phyloP scores from a whole-genome alignment of 2,113 vertebrate species.

The Pelecanoides urinatrix region DNA sequence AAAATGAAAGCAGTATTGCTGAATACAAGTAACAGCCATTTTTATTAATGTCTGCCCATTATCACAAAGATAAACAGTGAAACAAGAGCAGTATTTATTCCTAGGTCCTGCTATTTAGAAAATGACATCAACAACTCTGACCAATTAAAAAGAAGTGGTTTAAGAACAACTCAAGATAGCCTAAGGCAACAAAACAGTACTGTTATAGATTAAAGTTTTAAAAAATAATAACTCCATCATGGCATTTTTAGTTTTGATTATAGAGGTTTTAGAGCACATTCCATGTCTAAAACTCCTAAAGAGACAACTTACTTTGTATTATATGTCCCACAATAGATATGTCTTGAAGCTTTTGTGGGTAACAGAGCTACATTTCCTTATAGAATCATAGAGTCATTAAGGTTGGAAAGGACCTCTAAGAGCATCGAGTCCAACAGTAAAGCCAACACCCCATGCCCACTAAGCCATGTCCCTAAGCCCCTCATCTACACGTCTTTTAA shows the following conservation, averaged over 20 bases:
- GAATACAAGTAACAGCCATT: background rate
- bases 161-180: background rate
- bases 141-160: background rate
- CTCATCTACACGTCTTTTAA: too few species aligned
- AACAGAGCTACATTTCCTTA: background rate
- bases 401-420: too few species aligned
- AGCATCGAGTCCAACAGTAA: too few species aligned
- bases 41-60: background rate
- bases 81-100: background rate
- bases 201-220: background rate
- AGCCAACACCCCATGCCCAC: too few species aligned
- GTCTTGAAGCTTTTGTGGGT: background rate
- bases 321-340: background rate
- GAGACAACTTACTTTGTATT: background rate
- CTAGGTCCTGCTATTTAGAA: background rate
- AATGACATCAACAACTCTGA: background rate
- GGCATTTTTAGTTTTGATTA: background rate
- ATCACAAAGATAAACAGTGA: background rate
- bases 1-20: background rate
- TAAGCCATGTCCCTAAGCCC: too few species aligned
- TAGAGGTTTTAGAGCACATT: background rate
- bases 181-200: background rate
- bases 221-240: background rate
- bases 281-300: background rate
- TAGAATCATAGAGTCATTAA: too few species aligned